Percentiles rank a stretch among this genome's conserved stretches.
phyloP scores from a whole-genome alignment of 2,888 invertebrate genomes.

The Eristalis arbustorum region DNA sequence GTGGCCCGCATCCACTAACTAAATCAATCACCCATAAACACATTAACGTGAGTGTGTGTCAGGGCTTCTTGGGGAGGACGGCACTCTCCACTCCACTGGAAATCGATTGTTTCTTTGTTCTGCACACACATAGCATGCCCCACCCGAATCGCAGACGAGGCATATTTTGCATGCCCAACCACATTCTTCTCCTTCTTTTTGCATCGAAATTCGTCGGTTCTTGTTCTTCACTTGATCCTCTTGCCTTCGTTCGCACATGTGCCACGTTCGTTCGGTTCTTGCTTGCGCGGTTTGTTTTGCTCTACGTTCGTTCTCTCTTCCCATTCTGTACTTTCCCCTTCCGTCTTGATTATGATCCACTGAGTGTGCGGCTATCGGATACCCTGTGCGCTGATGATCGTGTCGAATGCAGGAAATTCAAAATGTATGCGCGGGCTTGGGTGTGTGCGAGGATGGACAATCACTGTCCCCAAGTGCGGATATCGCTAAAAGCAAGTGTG shows the following conservation, averaged over 20 bases:
- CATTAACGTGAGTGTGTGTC: background rate
- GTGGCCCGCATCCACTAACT: background rate
- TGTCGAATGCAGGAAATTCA: slow-evolving; percentile 11
- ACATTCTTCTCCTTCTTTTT: background rate
- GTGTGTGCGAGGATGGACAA: background rate
- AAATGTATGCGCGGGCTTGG: background rate
- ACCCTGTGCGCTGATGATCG: background rate
- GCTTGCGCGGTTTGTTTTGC: background rate
- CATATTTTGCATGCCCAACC: slow-evolving; percentile 10
- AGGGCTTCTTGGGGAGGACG: background rate
- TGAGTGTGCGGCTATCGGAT: background rate
- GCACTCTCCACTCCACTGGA: background rate
- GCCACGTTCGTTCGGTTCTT: background rate
- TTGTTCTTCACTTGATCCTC: background rate
- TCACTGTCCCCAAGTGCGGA: background rate
- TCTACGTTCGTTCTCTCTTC: background rate
- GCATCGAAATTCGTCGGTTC: background rate
- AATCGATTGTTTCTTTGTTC: background rate
- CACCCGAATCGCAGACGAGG: background rate
- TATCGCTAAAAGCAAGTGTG: slow-evolving; percentile 16
- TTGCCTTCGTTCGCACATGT: background rate
- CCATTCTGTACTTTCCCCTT: background rate
- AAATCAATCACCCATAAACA: slow-evolving; percentile 15
- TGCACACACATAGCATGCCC: background rate
- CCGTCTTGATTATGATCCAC: background rate